Percentiles rank a stretch among this genome's conserved stretches.
Evolutionary conservation across 1,140 invertebrate genomes (phyloP).

Genomic region (Neodiprion virginianus): DNA sequence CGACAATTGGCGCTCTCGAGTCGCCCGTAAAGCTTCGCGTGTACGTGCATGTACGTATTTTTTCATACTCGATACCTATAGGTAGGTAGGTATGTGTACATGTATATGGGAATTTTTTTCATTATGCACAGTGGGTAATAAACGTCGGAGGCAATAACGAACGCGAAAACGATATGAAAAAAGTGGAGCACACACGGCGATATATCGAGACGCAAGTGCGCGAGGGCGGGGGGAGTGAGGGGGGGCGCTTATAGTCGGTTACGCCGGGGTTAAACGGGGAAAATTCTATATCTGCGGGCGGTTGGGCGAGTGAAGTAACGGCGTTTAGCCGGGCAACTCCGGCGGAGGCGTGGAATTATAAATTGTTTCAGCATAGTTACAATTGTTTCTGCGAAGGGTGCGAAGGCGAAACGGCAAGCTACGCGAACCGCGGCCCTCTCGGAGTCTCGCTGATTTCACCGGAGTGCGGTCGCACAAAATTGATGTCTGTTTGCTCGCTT

Average conservation of each 20-base stretch:
- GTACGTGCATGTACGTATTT: no score
- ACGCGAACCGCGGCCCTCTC: neutral
- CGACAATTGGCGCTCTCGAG: no score
- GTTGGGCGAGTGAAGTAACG: neutral
- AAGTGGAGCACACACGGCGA: no score
- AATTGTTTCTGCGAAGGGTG: constrained; percentile 46
- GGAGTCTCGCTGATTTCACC: neutral
- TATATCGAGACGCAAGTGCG: no score
- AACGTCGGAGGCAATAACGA: no score
- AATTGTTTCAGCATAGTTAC: constrained; percentile 57
- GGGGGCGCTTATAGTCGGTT: constrained; percentile 23
- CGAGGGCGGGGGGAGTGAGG: constrained; percentile 17
- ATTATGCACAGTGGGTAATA: no score
- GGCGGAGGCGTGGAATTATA: constrained; percentile 44
- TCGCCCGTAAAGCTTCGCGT: no score
- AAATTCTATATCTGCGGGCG: neutral
- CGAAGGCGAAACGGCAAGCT: constrained; percentile 25
- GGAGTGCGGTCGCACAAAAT: neutral
- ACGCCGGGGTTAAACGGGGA: constrained; percentile 11
- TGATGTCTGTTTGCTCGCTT: constrained; percentile 2
- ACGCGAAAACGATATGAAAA: no score
- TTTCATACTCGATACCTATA: no score
- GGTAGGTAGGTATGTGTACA: no score
- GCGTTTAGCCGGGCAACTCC: neutral
- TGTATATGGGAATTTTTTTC: no score